phyloP scores from a whole-genome alignment of 2,888 invertebrate species.

The Pristionchus exspectatus region DNA sequence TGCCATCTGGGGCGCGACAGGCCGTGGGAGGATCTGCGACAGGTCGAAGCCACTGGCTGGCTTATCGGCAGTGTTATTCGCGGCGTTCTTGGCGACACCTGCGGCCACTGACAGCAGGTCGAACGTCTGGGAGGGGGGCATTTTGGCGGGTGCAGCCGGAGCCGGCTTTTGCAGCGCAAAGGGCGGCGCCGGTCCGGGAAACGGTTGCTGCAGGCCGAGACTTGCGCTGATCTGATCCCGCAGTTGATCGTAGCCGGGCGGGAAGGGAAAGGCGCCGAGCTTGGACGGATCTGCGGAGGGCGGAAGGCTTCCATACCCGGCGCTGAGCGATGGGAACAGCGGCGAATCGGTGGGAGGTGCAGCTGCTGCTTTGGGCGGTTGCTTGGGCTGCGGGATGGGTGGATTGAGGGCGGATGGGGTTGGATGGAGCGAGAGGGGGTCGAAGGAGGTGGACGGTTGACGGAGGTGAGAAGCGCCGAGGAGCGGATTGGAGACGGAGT shows the following conservation, averaged over 20 bases:
- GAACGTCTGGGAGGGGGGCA: not conserved
- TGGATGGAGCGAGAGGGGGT: not conserved
- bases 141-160: not conserved
- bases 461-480: not conserved
- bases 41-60: not conserved
- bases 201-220: not conserved
- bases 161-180: not conserved
- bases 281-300: not conserved
- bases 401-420: constrained; percentile 38
- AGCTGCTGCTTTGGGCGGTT: not conserved
- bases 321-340: not conserved
- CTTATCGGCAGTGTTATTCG: too few relatives aligned
- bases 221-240: not conserved
- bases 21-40: not conserved
- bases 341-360: not conserved
- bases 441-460: not conserved
- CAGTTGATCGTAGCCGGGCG: not conserved
- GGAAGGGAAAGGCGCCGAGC: not conserved
- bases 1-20: not conserved
- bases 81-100: not conserved
- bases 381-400: constrained; percentile 7
- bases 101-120: constrained; percentile 16
- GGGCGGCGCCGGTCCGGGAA: not conserved
- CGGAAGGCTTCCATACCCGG: not conserved
- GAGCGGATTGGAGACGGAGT: not conserved